These are phyloP conservation scores for Acholoe squamosa DNA, from an alignment of 2,888 invertebrate species.

Conservation along the genomic window DNA sequence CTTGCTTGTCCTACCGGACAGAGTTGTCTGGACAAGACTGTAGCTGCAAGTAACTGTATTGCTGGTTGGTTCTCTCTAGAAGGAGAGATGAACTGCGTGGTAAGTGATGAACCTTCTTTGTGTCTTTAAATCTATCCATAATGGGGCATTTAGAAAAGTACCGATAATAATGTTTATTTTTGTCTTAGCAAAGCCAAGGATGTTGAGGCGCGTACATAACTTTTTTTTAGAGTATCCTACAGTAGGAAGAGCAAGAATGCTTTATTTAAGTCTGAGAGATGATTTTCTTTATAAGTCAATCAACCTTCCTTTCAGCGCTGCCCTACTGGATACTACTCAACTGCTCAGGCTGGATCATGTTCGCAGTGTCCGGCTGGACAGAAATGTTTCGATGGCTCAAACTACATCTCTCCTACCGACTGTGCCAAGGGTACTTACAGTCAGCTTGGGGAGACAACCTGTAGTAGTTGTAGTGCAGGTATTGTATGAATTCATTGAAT, in stretches of 20 bases:
- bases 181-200: too few species aligned
- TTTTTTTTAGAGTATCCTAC: too few species aligned
- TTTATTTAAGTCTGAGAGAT: too few species aligned
- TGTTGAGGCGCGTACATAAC: too few species aligned
- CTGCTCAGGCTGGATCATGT: conserved; percentile 75
- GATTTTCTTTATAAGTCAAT: too few species aligned
- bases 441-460: conserved; percentile 72
- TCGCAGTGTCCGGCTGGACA: conserved; percentile 76
- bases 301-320: conserved; percentile 74
- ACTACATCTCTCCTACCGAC: conserved; percentile 68
- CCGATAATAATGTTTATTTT: too few species aligned
- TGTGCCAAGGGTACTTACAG: conserved; percentile 77
- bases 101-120: conserved; percentile 66
- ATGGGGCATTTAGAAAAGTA: too few species aligned
- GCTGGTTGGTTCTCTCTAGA: conserved; percentile 77
- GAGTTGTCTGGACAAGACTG: conserved; percentile 68
- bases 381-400: conserved; percentile 69
- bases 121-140: too few species aligned
- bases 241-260: too few species aligned
- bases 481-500: not conserved
- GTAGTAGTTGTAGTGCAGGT: conserved; percentile 76
- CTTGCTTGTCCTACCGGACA: conserved; percentile 75
- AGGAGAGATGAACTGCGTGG: conserved; percentile 75
- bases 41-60: conserved; percentile 74
- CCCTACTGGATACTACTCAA: conserved; percentile 77